phyloP scores from a whole-genome alignment of 2,888 invertebrate species.

The Netelia fuscicornis region DNA sequence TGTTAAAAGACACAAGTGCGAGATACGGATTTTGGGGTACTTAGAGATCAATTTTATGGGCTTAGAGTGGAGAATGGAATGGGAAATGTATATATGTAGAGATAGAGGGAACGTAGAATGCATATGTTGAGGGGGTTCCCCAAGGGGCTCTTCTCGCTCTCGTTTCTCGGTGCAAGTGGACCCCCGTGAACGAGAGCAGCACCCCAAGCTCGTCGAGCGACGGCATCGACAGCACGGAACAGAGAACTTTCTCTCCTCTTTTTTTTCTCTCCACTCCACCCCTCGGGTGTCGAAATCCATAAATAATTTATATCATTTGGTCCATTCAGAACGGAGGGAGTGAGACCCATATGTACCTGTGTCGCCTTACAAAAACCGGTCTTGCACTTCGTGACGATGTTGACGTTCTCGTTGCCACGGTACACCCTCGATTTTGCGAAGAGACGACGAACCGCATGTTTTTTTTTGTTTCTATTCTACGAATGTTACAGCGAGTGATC shows the following conservation, averaged over 20 bases:
- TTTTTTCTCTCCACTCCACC: constrained; percentile 66
- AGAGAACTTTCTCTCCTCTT: constrained; percentile 59
- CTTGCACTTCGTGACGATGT: constrained; percentile 43
- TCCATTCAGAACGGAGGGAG: constrained; percentile 78
- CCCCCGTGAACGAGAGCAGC: constrained; percentile 77
- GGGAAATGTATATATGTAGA: constrained; percentile 52
- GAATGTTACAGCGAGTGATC: constrained; percentile 13
- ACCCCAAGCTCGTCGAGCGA: constrained; percentile 73
- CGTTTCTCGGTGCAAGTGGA: constrained; percentile 81
- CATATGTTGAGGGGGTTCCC: constrained; percentile 83
- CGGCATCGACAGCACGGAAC: constrained; percentile 52
- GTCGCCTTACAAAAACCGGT: constrained; percentile 80
- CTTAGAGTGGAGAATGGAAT: constrained; percentile 68
- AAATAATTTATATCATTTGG: constrained; percentile 85
- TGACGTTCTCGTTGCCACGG: constrained; percentile 3
- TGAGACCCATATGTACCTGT: constrained; percentile 83
- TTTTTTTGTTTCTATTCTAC: background rate
- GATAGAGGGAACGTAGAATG: constrained; percentile 75
- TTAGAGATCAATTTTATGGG: constrained; percentile 83
- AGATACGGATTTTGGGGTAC: constrained; percentile 80
- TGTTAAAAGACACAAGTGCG: constrained; percentile 80
- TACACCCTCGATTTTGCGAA: constrained; percentile 11
- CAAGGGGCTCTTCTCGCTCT: constrained; percentile 74
- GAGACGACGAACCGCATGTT: constrained; percentile 31
- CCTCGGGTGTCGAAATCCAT: constrained; percentile 84